Percentiles rank a stretch among this genome's conserved stretches.
Conservation (phyloP, 2,113 vertebrate species). For the Pao palembangensis region DNA sequence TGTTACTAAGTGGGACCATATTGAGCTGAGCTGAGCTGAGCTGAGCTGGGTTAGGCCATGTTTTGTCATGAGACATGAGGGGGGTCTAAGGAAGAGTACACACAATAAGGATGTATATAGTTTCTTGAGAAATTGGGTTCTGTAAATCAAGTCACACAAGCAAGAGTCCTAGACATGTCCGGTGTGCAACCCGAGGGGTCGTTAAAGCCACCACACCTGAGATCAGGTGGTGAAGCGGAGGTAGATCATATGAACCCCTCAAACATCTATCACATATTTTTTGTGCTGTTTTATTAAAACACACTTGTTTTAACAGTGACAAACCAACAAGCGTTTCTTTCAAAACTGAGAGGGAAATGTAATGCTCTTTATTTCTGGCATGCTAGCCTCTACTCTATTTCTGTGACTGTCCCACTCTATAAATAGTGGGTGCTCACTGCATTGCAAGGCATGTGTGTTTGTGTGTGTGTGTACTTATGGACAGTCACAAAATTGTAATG, state of each 20-base stretch:
- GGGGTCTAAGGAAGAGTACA: slow-evolving; percentile 10
- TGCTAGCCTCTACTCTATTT: slow-evolving; percentile 68
- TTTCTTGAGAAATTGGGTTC: slow-evolving; percentile 30
- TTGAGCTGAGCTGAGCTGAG: slow-evolving; percentile 24
- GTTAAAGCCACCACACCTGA: slow-evolving; percentile 31
- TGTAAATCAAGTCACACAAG: slow-evolving; percentile 46
- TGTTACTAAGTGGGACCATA: slow-evolving; percentile 37
- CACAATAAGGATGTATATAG: slow-evolving; percentile 48
- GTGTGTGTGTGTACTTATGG: slow-evolving; percentile 33
- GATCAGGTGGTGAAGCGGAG: slow-evolving; percentile 32
- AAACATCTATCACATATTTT: slow-evolving; percentile 15
- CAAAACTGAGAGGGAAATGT: slow-evolving; percentile 42
- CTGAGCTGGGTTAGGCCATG: slow-evolving; percentile 7
- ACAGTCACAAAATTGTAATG: slow-evolving; percentile 36
- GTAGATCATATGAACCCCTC: slow-evolving; percentile 40
- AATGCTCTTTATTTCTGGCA: slow-evolving; percentile 65
- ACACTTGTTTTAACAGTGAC: neutral
- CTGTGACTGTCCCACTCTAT: slow-evolving; percentile 52
- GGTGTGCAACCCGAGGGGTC: slow-evolving; percentile 3
- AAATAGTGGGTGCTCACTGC: slow-evolving; percentile 54
- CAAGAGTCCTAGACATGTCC: neutral
- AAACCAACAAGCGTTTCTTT: neutral
- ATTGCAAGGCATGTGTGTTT: slow-evolving; percentile 9
- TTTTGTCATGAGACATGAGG: neutral
- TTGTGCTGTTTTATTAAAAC: slow-evolving; percentile 25